Percentiles rank a stretch among this genome's conserved stretches.
Evolutionary conservation across 2,113 vertebrate species (phyloP).

Genomic region (Tetraodon nigroviridis): DNA sequence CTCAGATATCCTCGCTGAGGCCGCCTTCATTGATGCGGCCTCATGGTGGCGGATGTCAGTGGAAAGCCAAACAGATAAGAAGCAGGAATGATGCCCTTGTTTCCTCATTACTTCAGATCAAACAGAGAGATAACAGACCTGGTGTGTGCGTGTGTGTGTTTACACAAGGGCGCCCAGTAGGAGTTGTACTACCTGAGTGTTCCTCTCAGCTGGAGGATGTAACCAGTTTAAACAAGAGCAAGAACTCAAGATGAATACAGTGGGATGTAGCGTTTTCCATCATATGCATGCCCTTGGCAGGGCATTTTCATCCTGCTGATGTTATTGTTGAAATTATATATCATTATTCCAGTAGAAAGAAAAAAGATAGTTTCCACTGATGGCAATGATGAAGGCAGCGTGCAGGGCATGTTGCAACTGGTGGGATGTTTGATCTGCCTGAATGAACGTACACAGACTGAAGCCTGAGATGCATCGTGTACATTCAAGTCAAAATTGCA

Average conservation of each 20-base stretch:
- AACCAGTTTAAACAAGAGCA: constrained; percentile 6
- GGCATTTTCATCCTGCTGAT: constrained; percentile 49
- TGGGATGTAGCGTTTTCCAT: constrained; percentile 28
- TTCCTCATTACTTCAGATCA: constrained; percentile 72
- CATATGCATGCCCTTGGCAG: constrained; percentile 7
- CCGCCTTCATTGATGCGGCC: constrained; percentile 59
- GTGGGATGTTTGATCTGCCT: constrained; percentile 55
- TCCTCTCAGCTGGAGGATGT: constrained; percentile 12
- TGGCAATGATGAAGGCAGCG: constrained; percentile 57
- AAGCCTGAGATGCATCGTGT: constrained; percentile 9
- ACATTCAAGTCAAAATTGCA: not conserved
- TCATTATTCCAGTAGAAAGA: constrained; percentile 61
- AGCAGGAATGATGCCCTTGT: constrained; percentile 69
- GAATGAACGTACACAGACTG: constrained; percentile 31
- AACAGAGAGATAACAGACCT: constrained; percentile 59
- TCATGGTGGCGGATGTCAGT: constrained; percentile 72
- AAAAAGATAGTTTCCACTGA: constrained; percentile 65
- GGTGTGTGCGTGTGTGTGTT: constrained; percentile 61
- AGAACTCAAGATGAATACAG: constrained; percentile 5
- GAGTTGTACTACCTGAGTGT: constrained; percentile 13
- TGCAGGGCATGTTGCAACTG: constrained; percentile 64
- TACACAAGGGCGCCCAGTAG: constrained; percentile 51
- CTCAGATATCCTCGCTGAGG: constrained; percentile 61
- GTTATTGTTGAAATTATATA: constrained; percentile 72
- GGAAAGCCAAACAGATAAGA: constrained; percentile 69